phyloP scores from a whole-genome alignment of 1,140 invertebrate genomes.

The Holcopasites calliopsidis region DNA sequence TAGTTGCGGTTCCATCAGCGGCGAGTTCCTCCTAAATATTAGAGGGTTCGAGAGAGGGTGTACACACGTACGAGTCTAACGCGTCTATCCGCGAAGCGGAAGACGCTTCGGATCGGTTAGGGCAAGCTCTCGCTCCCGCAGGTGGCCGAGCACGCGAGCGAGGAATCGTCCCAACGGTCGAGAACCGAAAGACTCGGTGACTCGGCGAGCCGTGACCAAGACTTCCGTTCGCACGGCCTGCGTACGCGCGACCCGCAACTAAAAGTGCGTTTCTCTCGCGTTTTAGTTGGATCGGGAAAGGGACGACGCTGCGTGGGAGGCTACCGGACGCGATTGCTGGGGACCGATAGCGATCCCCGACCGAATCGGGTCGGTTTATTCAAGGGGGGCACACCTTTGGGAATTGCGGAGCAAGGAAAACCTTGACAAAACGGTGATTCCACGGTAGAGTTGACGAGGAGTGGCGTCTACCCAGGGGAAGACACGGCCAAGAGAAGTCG shows the following conservation, averaged over 20 bases:
- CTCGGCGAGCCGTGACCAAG: conserved; percentile 72
- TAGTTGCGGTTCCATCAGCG: conserved; percentile 29
- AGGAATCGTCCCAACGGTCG: conserved; percentile 16
- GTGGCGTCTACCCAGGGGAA: too few species aligned
- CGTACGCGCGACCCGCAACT: conserved; percentile 53
- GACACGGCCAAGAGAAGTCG: background rate
- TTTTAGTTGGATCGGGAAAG: conserved; percentile 16
- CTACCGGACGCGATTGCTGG: conserved; percentile 26
- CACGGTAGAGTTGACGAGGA: background rate
- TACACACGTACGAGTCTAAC: background rate
- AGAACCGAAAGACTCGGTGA: conserved; percentile 42
- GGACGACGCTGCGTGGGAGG: conserved; percentile 26
- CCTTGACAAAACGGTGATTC: conserved; percentile 21
- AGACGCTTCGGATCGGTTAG: background rate
- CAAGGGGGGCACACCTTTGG: background rate
- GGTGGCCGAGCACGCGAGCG: background rate
- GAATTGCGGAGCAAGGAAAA: background rate
- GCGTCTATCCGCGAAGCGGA: background rate
- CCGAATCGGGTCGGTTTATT: background rate
- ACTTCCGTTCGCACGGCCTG: conserved; percentile 75
- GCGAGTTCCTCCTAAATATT: background rate
- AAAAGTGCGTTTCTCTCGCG: conserved; percentile 23
- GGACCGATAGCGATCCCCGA: conserved; percentile 27
- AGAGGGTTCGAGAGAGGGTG: background rate
- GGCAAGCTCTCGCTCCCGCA: background rate